Base-by-base conservation (phyloP, 2,797 vertebrate genomes). In the Distichodus sexfasciatus region DNA sequence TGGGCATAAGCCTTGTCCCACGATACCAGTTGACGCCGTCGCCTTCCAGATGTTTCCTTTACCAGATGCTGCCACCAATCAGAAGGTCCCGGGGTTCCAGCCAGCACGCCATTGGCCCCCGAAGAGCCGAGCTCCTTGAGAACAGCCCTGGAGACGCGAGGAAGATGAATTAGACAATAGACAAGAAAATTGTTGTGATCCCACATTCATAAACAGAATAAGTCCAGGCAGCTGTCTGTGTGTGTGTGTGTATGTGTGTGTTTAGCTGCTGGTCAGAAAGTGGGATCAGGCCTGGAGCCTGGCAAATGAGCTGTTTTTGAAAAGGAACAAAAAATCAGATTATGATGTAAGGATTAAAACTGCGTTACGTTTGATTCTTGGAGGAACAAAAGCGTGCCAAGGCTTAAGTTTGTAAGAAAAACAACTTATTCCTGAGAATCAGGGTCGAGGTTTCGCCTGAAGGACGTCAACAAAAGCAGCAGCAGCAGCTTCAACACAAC, bases 211-310 rank as follows among this genome's bases (percentile, higher is more conserved):
- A n/a, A n/a, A n/a, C n/a, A n/a, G n/a, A n/a, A n/a, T n/a, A n/a
- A n/a, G n/a, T 61, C 55, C 1, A 74, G 44, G 72, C 66, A 80
- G 55, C 81, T 72, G 46, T 71, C 73, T 38, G 41, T 57, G 9
- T 62, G 8, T 54, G 47, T 44, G 55, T 65, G 26, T 78, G 66
- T 68, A 63, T 72, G 64, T 50, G n/a, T n/a, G n/a, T n/a, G n/a
- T 79, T 51, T 69, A 36, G 41, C 36, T 38, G 4, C 6, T 23
- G n/a, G 41, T 35, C 6, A 51, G 9, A 10, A 54, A 65, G 48
- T 31, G 63, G 38, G 57, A 19, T 11, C 19, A 19, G 9, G 40
- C 17, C 36, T 36, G 40, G 50, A 44, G 75, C 23, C 66, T 36
- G 43, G 15, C 21, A 57, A 19, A 10, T 29, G 2, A 6, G 17